Conservation (phyloP, 2,113 vertebrate species). For the Muscicapa adusta region DNA sequence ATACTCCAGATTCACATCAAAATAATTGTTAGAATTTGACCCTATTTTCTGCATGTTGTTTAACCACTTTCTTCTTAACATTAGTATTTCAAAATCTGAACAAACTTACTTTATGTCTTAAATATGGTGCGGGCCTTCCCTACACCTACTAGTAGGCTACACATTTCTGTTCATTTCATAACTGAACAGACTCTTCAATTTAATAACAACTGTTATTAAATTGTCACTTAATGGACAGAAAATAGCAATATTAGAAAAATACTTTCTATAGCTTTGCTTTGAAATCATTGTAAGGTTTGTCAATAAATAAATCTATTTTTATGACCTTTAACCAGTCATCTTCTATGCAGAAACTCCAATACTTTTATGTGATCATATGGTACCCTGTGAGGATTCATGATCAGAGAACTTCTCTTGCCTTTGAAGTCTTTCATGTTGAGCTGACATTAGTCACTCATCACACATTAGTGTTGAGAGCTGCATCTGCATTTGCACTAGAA, state of each 20-base stretch:
- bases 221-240: background rate
- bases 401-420: background rate
- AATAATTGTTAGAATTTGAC: background rate
- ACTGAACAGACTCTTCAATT: background rate
- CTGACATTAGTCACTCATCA: background rate
- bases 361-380: background rate
- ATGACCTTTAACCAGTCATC: background rate
- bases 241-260: background rate
- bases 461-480: background rate
- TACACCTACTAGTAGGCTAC: background rate
- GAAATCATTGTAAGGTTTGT: background rate
- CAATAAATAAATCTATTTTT: background rate
- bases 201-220: background rate
- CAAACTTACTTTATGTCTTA: background rate
- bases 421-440: conserved; percentile 1
- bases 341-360: background rate
- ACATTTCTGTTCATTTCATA: background rate
- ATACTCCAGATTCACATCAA: background rate
- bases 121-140: background rate
- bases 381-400: background rate
- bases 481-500: background rate
- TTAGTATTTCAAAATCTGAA: background rate
- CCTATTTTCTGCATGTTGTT: background rate
- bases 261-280: background rate
- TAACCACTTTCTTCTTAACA: background rate